phyloP scores from a whole-genome alignment of 2,113 vertebrate species.

The Colistium nudipinnis region DNA sequence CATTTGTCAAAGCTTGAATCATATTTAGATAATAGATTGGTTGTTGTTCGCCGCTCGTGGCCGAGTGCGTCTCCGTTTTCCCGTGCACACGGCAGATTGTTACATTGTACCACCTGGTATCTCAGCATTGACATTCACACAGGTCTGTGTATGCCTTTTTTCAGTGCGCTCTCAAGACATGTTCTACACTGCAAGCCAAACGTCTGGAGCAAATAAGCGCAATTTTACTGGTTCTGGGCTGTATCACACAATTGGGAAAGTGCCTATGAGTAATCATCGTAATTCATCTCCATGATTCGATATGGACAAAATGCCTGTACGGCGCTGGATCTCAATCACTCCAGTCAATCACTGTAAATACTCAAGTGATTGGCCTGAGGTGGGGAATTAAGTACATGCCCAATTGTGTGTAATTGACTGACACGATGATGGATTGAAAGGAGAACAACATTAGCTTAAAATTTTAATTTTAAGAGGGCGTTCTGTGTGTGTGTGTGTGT shows the following conservation, averaged over 20 bases:
- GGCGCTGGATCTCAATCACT: slow-evolving; percentile 25
- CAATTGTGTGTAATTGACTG: slow-evolving; percentile 31
- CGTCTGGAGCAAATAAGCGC: background rate
- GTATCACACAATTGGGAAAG: slow-evolving; percentile 9
- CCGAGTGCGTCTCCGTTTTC: slow-evolving; percentile 50
- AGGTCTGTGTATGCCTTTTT: slow-evolving; percentile 16
- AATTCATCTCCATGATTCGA: slow-evolving; percentile 14
- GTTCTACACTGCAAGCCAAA: background rate
- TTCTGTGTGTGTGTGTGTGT: slow-evolving; percentile 6
- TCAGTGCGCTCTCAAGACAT: too few relatives aligned
- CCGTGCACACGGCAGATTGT: slow-evolving; percentile 48
- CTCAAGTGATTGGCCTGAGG: slow-evolving; percentile 12
- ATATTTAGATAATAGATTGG: slow-evolving; percentile 63
- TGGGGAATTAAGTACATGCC: background rate
- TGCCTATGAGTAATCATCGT: background rate
- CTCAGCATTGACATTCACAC: slow-evolving; percentile 27
- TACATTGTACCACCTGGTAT: slow-evolving; percentile 37
- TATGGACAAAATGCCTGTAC: slow-evolving; percentile 2
- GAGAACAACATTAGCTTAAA: slow-evolving; percentile 1
- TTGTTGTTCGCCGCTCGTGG: slow-evolving; percentile 57
- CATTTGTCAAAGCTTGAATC: slow-evolving; percentile 70
- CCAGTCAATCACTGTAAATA: slow-evolving; percentile 14
- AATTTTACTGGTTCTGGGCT: slow-evolving; percentile 11
- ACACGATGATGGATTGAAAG: background rate
- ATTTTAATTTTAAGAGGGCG: slow-evolving; percentile 8